Base-by-base conservation (phyloP, 2,113 vertebrate species). In the Hyperopisus bebe region DNA sequence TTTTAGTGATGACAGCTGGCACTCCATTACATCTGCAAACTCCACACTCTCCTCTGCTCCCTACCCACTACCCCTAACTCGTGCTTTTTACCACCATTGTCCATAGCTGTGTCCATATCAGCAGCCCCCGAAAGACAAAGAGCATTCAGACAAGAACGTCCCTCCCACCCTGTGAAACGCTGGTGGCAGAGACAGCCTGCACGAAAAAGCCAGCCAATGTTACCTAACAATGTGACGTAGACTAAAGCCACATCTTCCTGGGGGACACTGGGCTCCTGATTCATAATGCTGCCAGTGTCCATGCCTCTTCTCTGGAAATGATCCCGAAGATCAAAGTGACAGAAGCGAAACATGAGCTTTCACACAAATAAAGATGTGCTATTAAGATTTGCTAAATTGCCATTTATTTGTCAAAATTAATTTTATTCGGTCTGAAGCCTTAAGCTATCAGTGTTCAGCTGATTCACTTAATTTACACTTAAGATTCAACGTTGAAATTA, bases 351-450 rank as follows among this genome's bases (percentile, higher is more conserved):
- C 35, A 31, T 3, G 51, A 31, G 48, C 21, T 74, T 70, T 46
- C 10, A 44, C n/a, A 74, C 19, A 58, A 88, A 31, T 58, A 44
- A 55, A 21, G 48, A 35, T 51, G 80, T 89, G 35, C 50, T 89
- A 27, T 84, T 35, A 27, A 27, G 48, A 89, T 58, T 42, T 6
- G 31, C 15, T 44, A 84, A 58, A 53, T 47, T 21, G 55, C 24
- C 10, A 39, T 27, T 89, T 89, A 55, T 89, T 39, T 84, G 82
- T 89, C 35, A 58, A 39, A 58, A 83, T 85, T 31, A 55, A 84
- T 84, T 84, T 89, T 47, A 84, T 83, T 31, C 51, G 44, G 39
- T 31, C 77, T 48, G 50, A 55, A 55, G 77, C 77, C 88, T 50
- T 5, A 24, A 85, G 77, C 13, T 84, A 85, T 83, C 17, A 46